Base-by-base conservation (phyloP, 2,888 invertebrate genomes). In the Euplagia quadripunctaria region DNA sequence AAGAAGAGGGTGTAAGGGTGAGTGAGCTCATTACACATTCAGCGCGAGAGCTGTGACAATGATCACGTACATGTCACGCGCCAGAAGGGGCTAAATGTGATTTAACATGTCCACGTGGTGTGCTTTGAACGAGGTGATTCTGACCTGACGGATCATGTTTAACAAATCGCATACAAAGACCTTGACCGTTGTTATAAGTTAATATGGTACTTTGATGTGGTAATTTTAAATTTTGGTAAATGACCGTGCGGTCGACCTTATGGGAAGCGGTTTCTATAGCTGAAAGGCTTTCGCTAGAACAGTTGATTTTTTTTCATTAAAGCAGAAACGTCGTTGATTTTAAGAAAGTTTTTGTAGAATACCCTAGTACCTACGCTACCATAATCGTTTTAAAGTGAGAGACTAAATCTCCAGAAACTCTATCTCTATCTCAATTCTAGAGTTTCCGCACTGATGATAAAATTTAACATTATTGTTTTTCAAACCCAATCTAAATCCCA, bases 21-120 rank as follows among this genome's bases (percentile, higher is more conserved):
- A 42, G 46, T 63, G 17, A 20, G 20, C 64, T 65, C 70, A 72
- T 72, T 66, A 8, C 55, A 42, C 68, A 67, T 65, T 65, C 71
- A 12, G 71, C 6, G 31, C 74, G 67, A 46, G 75, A 64, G 55
- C 73, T 68, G 20, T 9, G 42, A 79, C 72, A 72, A 63, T 71
- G 71, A 71, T 41, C 82, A 80, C 79, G 70, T 68, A 7, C 58
- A 14, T 31, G 71, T 46, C 65, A 46, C 46, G 8, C 52, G 65
- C 42, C 20, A 17, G 64, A 42, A 68, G 58, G 64, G 49, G 51
- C 68, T 65, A 31, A 52, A 43, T 16, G 43, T 46, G 68, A 61
- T 43, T 58, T 16, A 51, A 71, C 65, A 42, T 55, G 46, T 65
- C 55, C 65, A 65, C 65, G 58, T 71, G 17, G 31, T 64, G 42